Evolutionary conservation across 37 sponge, comb jelly and placozoan species (phyloP), one percentile per base, ranked within the genome.

Genomic region (Geodia barretti): DNA sequence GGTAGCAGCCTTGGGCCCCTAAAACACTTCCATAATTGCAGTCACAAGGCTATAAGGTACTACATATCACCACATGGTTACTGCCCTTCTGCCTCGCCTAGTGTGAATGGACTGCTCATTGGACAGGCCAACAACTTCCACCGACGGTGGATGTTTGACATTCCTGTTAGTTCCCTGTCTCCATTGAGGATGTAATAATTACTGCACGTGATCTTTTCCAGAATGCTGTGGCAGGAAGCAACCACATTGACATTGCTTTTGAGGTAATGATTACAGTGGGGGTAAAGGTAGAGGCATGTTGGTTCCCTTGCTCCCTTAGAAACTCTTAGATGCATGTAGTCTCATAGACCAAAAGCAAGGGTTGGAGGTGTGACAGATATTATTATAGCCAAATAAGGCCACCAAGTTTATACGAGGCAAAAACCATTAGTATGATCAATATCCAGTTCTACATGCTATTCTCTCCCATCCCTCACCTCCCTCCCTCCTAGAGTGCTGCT

Each of bases 161-260:
- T 91, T 20, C 75, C 88, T 4, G 95, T 94, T 62, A 67, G 88
- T 82, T 8, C n/a, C n/a, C n/a, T n/a, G n/a, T n/a, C n/a, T n/a
- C n/a, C n/a, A n/a, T n/a, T n/a, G n/a, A n/a, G n/a, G n/a, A n/a
- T n/a, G n/a, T n/a, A n/a, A n/a, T n/a, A n/a, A n/a, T n/a, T n/a
- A n/a, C n/a, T n/a, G n/a, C n/a, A n/a, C n/a, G n/a, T n/a, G n/a
- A n/a, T n/a, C 14, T 14, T 17, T 47, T 47, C 7, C 54, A 47
- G 54, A 47, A 47, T 2, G 73, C 75, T 0, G 20, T 26, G 3
- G 71, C 39, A 35, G 87, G 91, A 39, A 36, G 14, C 1, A 94
- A 94, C 54, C 35, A 59, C 0, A 68, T 94, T 26, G 42, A 38
- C 30, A 72, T 93, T 28, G 28, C 41, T 0, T 81, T 93, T 82